A percentile compares a stretch with the other conserved stretches of the same genome.
Conservation (phyloP, 1,140 invertebrate genomes). For the Halyomorpha halys region DNA sequence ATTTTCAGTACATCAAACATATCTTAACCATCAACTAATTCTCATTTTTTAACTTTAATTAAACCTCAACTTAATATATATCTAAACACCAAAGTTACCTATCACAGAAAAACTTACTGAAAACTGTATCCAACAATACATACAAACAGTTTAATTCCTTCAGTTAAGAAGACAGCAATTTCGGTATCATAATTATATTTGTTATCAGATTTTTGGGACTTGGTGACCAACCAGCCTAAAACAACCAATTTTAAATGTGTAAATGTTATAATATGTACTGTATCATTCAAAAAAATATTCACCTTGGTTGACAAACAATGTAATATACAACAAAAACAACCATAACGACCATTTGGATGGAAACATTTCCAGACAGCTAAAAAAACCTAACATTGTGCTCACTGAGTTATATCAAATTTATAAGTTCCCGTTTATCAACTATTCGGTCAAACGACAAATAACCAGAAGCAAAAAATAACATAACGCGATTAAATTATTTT, state of each 20-base stretch:
- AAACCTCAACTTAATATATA: too few species aligned
- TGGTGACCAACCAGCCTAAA: constrained; percentile 79
- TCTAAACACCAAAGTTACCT: too few species aligned
- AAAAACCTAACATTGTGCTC: too few species aligned
- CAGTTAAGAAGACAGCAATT: constrained; percentile 77
- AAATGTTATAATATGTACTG: not conserved
- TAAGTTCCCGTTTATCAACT: too few species aligned
- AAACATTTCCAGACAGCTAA: constrained; percentile 51
- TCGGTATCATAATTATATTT: constrained; percentile 79
- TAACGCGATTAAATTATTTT: too few species aligned
- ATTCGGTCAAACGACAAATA: too few species aligned
- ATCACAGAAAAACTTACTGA: constrained; percentile 45
- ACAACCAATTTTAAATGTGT: not conserved
- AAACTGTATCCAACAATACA: constrained; percentile 60
- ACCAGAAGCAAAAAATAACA: too few species aligned
- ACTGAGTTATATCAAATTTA: too few species aligned
- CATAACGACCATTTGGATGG: constrained; percentile 64
- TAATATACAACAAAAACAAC: constrained; percentile 74
- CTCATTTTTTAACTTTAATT: too few species aligned
- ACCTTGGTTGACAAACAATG: constrained; percentile 74
- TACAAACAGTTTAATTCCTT: constrained; percentile 71
- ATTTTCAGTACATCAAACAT: too few species aligned
- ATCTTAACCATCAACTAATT: too few species aligned
- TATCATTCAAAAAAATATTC: constrained; percentile 26
- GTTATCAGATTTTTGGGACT: constrained; percentile 69